Evolutionary conservation across 2,113 vertebrate genomes (phyloP).

Genomic region (Daboia siamensis): DNA sequence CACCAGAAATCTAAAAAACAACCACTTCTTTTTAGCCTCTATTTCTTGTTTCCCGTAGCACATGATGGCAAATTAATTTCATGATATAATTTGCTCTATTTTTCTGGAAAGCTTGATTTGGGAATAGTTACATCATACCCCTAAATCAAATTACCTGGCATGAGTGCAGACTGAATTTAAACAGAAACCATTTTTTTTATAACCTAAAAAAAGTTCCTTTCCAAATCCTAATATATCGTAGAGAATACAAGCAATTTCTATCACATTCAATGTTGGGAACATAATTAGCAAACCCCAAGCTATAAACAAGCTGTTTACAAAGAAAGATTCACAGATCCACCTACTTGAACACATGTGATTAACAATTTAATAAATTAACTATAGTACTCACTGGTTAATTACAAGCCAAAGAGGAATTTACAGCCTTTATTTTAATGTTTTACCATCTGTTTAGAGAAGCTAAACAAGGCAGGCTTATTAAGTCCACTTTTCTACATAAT

Average conservation of each 20-base stretch:
- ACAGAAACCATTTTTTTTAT: not conserved
- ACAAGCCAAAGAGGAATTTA: constrained; percentile 28
- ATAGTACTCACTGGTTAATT: constrained; percentile 4
- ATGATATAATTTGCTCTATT: not conserved
- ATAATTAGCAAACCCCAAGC: not conserved
- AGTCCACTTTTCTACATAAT: constrained; percentile 18
- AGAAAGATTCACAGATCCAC: constrained; percentile 22
- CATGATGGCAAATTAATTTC: not conserved
- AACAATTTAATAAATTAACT: constrained; percentile 22
- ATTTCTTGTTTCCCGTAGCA: not conserved
- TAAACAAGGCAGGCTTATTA: constrained; percentile 16
- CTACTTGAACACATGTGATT: constrained; percentile 28
- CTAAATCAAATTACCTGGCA: not conserved
- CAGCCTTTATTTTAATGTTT: not conserved
- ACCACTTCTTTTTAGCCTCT: not conserved
- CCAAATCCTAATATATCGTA: not conserved
- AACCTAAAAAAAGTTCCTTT: not conserved
- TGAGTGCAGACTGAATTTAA: not conserved
- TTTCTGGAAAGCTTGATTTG: not conserved
- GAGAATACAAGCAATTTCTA: not conserved
- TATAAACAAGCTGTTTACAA: constrained; percentile 11
- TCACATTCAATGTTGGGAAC: constrained; percentile 21
- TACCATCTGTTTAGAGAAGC: constrained; percentile 13
- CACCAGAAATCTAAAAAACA: not conserved
- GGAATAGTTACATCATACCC: not conserved